A percentile compares a stretch with the other conserved stretches of the same genome.
These are phyloP conservation scores for Calosoma granatense DNA, from an alignment of 1,140 invertebrate genomes.

Conservation along the genomic window DNA sequence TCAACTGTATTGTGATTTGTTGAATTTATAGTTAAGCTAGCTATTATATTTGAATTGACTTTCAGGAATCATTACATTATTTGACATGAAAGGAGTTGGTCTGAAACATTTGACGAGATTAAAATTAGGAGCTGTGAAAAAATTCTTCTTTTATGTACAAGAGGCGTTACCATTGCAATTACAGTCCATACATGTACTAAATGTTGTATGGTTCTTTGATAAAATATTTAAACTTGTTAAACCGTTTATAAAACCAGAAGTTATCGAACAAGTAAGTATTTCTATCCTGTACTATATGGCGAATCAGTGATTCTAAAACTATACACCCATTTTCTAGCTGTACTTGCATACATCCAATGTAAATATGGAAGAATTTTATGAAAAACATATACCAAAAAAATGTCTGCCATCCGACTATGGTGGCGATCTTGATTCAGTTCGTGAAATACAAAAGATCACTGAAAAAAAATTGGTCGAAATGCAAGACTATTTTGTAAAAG, in stretches of 20 bases:
- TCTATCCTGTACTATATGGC: conserved; percentile 6
- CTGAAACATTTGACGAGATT: conserved; percentile 46
- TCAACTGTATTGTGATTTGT: no score
- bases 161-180: conserved; percentile 51
- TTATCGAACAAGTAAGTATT: conserved; percentile 50
- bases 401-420: conserved; percentile 40
- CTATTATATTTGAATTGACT: not conserved
- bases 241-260: conserved; percentile 53
- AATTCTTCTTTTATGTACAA: conserved; percentile 39
- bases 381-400: conserved; percentile 32
- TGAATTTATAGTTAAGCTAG: no score
- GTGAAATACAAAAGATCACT: conserved; percentile 31
- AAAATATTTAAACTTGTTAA: conserved; percentile 48
- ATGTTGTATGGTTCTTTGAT: conserved; percentile 51
- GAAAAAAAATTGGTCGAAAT: conserved; percentile 30
- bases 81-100: conserved; percentile 25
- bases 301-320: conserved; percentile 1
- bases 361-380: conserved; percentile 34
- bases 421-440: conserved; percentile 33
- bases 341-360: conserved; percentile 33
- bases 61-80: not conserved
- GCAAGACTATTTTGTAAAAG: conserved; percentile 30
- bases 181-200: conserved; percentile 50
- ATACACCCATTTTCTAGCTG: conserved; percentile 30
- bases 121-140: conserved; percentile 34